Percentiles rank a stretch among this genome's conserved stretches.
Conservation (phyloP, 2,888 invertebrate species). For the Drosophila meridiana region DNA sequence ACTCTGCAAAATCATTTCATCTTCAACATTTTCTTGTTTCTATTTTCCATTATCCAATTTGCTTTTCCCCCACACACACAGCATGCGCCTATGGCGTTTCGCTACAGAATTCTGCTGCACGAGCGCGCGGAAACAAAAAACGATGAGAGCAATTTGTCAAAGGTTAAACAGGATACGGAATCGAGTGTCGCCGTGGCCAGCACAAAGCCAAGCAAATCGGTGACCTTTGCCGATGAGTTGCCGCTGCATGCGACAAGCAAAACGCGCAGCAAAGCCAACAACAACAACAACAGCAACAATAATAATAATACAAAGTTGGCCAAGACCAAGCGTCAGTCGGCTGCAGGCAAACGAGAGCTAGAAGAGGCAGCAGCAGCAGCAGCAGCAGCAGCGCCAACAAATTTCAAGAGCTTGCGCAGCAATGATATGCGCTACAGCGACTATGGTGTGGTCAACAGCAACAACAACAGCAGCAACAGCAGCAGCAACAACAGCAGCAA, state of each 20-base stretch:
- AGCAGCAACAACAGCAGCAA: neutral
- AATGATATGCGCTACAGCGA: slow-evolving; percentile 84
- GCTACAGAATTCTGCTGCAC: slow-evolving; percentile 87
- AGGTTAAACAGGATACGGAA: slow-evolving; percentile 65
- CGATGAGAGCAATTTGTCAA: slow-evolving; percentile 63
- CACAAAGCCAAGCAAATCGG: slow-evolving; percentile 57
- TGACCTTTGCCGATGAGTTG: slow-evolving; percentile 70
- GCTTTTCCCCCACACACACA: slow-evolving; percentile 68
- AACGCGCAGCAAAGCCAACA: slow-evolving; percentile 39
- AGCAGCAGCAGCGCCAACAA: slow-evolving; percentile 62
- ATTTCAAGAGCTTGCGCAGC: slow-evolving; percentile 84
- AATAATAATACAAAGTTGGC: slow-evolving; percentile 32
- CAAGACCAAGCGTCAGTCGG: slow-evolving; percentile 48
- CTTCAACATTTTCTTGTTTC: neutral
- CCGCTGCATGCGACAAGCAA: slow-evolving; percentile 41
- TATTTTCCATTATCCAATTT: slow-evolving; percentile 15
- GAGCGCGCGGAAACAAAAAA: slow-evolving; percentile 60
- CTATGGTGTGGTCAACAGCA: slow-evolving; percentile 60
- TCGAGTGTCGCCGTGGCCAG: slow-evolving; percentile 28
- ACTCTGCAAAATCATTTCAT: neutral
- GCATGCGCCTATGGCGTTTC: slow-evolving; percentile 89
- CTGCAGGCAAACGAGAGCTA: slow-evolving; percentile 53
- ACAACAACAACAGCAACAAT: neutral
- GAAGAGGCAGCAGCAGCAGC: slow-evolving; percentile 44
- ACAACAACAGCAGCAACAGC: neutral